phyloP scores from a whole-genome alignment of 2,888 invertebrate species.

The Heteropelma amictum region DNA sequence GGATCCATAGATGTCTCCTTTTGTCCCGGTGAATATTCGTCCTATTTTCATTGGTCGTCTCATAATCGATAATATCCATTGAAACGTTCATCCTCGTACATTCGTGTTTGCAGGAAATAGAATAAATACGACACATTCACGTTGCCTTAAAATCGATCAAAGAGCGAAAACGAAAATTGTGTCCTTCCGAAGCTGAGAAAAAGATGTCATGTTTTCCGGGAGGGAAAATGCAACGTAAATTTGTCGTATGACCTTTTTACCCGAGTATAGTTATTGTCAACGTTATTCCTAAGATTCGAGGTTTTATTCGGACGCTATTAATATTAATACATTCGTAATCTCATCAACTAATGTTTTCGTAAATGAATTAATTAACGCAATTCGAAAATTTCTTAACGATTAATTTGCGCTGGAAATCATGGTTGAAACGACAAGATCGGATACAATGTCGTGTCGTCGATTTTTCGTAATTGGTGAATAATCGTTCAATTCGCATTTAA shows the following conservation, averaged over 20 bases:
- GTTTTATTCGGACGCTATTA: slow-evolving; percentile 9
- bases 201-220: not conserved
- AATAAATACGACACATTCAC: slow-evolving; percentile 40
- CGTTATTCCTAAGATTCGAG: slow-evolving; percentile 9
- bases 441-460: slow-evolving; percentile 20
- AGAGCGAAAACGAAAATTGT: not conserved
- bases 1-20: slow-evolving; percentile 57
- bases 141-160: not conserved
- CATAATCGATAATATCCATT: slow-evolving; percentile 26
- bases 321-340: too few species aligned
- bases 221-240: slow-evolving; percentile 19
- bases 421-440: too few species aligned
- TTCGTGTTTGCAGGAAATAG: slow-evolving; percentile 56
- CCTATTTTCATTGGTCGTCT: slow-evolving; percentile 36
- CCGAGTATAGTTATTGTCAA: slow-evolving; percentile 27
- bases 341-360: too few species aligned
- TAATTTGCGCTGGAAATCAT: too few species aligned
- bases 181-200: not conserved
- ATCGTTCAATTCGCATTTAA: slow-evolving; percentile 4
- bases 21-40: slow-evolving; percentile 37
- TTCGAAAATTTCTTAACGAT: too few species aligned
- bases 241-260: slow-evolving; percentile 34
- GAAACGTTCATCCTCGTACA: slow-evolving; percentile 34
- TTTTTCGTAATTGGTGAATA: slow-evolving; percentile 53
- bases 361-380: too few species aligned